Percentiles rank a stretch among this genome's conserved stretches.
phyloP scores from a whole-genome alignment of 53 echinoderm and acorn worm species.

The Holothuria scabra region DNA sequence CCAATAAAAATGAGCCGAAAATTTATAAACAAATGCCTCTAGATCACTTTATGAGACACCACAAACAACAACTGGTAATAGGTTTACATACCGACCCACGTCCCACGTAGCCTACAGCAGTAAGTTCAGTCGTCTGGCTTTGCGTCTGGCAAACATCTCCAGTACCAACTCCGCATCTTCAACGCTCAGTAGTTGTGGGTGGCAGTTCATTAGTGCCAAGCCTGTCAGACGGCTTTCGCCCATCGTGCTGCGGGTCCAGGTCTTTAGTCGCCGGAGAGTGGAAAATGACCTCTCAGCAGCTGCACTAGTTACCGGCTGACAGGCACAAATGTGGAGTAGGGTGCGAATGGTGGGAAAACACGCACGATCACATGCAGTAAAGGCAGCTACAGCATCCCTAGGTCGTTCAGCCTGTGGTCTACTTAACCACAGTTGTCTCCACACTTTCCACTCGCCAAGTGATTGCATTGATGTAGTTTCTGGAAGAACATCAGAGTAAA shows the following conservation, averaged over 20 bases:
- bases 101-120: background rate
- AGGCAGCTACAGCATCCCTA: slow-evolving; percentile 15
- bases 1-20: too few species aligned
- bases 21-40: too few species aligned
- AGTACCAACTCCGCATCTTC: slow-evolving; percentile 8
- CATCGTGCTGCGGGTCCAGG: slow-evolving; percentile 33
- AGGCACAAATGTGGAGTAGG: slow-evolving; percentile 4
- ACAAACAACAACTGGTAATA: too few species aligned
- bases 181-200: slow-evolving; percentile 10
- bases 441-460: background rate
- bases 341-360: background rate
- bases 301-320: slow-evolving; percentile 6
- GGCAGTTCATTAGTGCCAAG: slow-evolving; percentile 38
- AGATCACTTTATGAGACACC: too few species aligned
- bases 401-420: background rate
- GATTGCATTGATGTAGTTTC: slow-evolving; percentile 10
- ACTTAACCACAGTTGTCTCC: slow-evolving; percentile 6
- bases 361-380: background rate
- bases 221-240: slow-evolving; percentile 3
- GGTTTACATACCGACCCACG: too few species aligned
- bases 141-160: slow-evolving; percentile 21
- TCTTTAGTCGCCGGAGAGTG: background rate
- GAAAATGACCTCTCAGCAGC: background rate
- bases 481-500: slow-evolving; percentile 13
- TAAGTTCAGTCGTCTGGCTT: slow-evolving; percentile 21